Percentiles rank a stretch among this genome's conserved stretches.
Evolutionary conservation across 2,113 vertebrate species (phyloP).

Genomic region (Xyliphius kryptos): DNA sequence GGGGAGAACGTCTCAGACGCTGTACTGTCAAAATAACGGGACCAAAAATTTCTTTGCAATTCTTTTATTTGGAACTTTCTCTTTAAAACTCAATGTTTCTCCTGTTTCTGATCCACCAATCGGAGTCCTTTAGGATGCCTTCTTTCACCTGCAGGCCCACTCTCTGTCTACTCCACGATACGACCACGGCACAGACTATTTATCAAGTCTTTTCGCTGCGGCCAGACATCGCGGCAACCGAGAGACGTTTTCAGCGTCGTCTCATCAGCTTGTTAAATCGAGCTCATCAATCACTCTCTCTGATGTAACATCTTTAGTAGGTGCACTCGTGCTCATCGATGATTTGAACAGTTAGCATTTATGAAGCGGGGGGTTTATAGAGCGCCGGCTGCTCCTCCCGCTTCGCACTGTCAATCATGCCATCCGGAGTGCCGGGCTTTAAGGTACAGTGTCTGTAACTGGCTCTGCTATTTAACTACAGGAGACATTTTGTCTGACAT

Average conservation of each 20-base stretch:
- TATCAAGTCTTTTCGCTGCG: conserved; percentile 13
- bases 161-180: not conserved
- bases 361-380: conserved; percentile 36
- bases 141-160: too few relatives aligned
- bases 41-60: too few relatives aligned
- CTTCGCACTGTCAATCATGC: conserved; percentile 21
- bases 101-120: not conserved
- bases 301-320: conserved; percentile 27
- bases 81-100: too few relatives aligned
- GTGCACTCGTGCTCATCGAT: conserved; percentile 39
- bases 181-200: conserved; percentile 22
- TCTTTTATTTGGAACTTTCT: too few relatives aligned
- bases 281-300: conserved; percentile 38
- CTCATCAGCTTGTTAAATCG: conserved; percentile 40
- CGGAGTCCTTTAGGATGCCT: not conserved
- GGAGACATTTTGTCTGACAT: conserved; percentile 33
- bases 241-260: conserved; percentile 33
- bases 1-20: too few relatives aligned
- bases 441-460: conserved; percentile 27
- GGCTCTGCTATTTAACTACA: conserved; percentile 27
- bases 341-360: conserved; percentile 39
- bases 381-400: conserved; percentile 13
- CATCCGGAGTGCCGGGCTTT: conserved; percentile 6
- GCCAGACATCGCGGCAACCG: conserved; percentile 17
- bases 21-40: too few relatives aligned